Evolutionary conservation across 2,797 vertebrate species (phyloP).

Genomic region (Tamandua tetradactyla): DNA sequence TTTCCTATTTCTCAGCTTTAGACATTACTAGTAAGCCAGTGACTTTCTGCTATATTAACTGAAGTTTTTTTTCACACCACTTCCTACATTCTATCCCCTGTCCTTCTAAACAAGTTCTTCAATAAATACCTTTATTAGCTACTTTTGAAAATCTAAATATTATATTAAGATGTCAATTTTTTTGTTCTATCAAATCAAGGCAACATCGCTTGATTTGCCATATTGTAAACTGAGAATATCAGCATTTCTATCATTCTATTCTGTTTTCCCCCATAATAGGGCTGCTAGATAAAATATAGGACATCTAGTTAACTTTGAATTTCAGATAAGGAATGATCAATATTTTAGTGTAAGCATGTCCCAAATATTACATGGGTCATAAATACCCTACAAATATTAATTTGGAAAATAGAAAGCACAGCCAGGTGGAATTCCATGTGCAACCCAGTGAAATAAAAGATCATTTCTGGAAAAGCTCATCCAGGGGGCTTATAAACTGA

Average conservation of each 20-base stretch:
- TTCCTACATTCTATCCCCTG: neutral
- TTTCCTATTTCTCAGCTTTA: conserved; percentile 34
- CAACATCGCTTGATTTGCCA: neutral
- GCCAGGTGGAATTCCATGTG: neutral
- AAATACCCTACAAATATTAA: neutral
- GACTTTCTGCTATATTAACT: neutral
- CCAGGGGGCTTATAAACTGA: neutral
- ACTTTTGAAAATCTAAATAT: conserved; percentile 3
- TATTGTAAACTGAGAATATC: neutral
- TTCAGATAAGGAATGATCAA: neutral
- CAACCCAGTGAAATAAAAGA: conserved; percentile 1
- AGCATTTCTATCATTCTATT: neutral
- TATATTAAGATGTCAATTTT: conserved; percentile 4
- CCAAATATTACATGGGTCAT: neutral
- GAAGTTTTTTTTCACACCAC: neutral
- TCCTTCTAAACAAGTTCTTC: neutral
- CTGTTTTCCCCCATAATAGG: neutral
- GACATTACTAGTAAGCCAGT: neutral
- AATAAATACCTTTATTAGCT: neutral
- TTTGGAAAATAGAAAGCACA: conserved; percentile 10
- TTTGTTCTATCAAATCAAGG: neutral
- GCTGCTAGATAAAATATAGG: neutral
- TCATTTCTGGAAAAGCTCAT: neutral
- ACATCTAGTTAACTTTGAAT: neutral
- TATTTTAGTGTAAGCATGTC: neutral